Percentiles rank a stretch among this genome's conserved stretches.
These are phyloP conservation scores for Pangasianodon hypophthalmus DNA, from an alignment of 2,113 vertebrate genomes.

Conservation along the genomic window DNA sequence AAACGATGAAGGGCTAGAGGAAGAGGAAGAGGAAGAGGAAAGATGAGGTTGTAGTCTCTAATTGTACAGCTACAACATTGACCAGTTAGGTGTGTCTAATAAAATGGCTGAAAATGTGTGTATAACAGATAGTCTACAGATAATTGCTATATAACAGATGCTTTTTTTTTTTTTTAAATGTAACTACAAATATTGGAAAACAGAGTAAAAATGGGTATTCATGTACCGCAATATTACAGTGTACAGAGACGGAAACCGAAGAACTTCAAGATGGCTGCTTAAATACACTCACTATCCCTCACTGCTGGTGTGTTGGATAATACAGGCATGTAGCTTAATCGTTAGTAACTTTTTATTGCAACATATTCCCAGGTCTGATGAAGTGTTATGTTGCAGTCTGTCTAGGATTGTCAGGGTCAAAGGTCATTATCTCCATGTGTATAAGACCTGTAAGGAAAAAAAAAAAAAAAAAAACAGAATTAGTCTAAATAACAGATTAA, in stretches of 20 bases:
- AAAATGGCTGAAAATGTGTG: neutral
- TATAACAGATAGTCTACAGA: neutral
- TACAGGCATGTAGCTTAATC: neutral
- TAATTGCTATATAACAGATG: too few relatives aligned
- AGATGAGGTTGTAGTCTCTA: neutral
- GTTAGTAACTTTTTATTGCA: neutral
- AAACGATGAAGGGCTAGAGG: neutral
- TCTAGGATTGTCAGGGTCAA: constrained; percentile 74
- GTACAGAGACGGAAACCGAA: neutral
- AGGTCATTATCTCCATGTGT: constrained; percentile 83
- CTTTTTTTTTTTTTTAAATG: neutral
- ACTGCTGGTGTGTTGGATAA: neutral
- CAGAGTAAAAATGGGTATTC: neutral
- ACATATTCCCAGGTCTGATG: neutral
- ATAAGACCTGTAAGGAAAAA: constrained; percentile 70
- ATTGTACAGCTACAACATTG: neutral
- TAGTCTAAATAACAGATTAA: neutral
- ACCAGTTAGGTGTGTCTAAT: neutral
- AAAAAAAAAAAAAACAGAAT: neutral
- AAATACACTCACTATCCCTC: neutral
- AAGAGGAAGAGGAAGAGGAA: neutral
- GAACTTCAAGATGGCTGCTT: neutral
- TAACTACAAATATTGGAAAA: neutral
- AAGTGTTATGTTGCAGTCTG: constrained; percentile 67
- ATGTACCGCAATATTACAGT: neutral